These are phyloP conservation scores for Drosophila sulfurigaster DNA, from an alignment of 1,140 invertebrate species.

Conservation along the genomic window DNA sequence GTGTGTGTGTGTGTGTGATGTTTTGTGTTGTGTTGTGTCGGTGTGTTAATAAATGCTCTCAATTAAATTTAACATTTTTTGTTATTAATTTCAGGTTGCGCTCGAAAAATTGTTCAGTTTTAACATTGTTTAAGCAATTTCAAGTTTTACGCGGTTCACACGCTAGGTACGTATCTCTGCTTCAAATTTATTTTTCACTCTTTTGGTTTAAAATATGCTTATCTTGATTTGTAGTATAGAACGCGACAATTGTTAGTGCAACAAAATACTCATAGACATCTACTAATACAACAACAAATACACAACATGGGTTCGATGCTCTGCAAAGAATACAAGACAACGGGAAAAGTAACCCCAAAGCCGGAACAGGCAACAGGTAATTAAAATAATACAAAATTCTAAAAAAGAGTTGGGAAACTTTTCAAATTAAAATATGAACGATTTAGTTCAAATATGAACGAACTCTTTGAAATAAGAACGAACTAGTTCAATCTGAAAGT, in stretches of 20 bases:
- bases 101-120: constrained; percentile 16
- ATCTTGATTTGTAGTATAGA: background rate
- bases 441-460: no score
- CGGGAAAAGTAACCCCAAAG: constrained; percentile 65
- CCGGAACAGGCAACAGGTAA: constrained; percentile 67
- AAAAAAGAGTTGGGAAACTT: no score
- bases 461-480: no score
- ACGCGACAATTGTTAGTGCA: background rate
- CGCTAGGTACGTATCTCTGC: constrained; percentile 12
- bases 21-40: no score
- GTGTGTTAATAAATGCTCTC: background rate
- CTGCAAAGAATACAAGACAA: constrained; percentile 77
- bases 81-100: constrained; percentile 35
- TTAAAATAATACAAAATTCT: background rate
- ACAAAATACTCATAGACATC: constrained; percentile 7
- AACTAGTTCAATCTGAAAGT: background rate
- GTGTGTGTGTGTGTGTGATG: no score
- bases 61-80: background rate
- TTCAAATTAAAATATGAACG: no score
- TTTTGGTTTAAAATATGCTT: background rate
- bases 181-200: background rate
- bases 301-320: constrained; percentile 71
- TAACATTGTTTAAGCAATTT: constrained; percentile 27
- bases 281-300: constrained; percentile 23
- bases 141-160: constrained; percentile 21